Percentiles rank a stretch among this genome's conserved stretches.
Evolutionary conservation across 2,797 vertebrate genomes (phyloP).

Genomic region (Sebastes diaconus): DNA sequence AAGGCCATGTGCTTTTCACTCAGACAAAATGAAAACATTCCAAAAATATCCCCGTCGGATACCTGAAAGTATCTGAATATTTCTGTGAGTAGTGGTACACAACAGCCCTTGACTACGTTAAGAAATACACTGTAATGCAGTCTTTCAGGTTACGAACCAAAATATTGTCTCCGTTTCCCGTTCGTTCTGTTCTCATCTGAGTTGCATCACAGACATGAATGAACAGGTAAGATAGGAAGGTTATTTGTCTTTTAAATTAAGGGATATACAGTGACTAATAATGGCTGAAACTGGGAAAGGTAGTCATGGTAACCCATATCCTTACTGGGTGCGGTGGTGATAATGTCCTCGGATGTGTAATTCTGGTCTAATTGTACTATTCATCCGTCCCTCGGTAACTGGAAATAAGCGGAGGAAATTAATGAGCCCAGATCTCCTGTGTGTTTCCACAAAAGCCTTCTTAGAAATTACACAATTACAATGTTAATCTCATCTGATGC

Average conservation of each 20-base stretch:
- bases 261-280: neutral
- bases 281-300: neutral
- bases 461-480: slow-evolving; percentile 15
- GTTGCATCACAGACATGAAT: neutral
- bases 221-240: neutral
- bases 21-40: neutral
- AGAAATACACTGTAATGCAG: slow-evolving; percentile 40
- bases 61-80: slow-evolving; percentile 35
- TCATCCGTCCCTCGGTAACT: slow-evolving; percentile 17
- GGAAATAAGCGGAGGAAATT: slow-evolving; percentile 27
- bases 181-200: neutral
- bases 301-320: slow-evolving; percentile 17
- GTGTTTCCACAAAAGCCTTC: slow-evolving; percentile 25
- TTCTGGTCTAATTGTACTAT: slow-evolving; percentile 36
- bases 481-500: slow-evolving; percentile 20
- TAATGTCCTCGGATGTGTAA: slow-evolving; percentile 15
- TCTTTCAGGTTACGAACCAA: slow-evolving; percentile 46
- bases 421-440: slow-evolving; percentile 39
- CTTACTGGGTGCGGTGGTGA: neutral
- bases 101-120: neutral
- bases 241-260: neutral
- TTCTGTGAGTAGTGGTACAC: neutral
- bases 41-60: slow-evolving; percentile 4
- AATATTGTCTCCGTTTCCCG: neutral
- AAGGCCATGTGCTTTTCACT: neutral